These are phyloP conservation scores for Lanistes nyassanus DNA, from an alignment of 1,140 invertebrate species.

Conservation along the genomic window DNA sequence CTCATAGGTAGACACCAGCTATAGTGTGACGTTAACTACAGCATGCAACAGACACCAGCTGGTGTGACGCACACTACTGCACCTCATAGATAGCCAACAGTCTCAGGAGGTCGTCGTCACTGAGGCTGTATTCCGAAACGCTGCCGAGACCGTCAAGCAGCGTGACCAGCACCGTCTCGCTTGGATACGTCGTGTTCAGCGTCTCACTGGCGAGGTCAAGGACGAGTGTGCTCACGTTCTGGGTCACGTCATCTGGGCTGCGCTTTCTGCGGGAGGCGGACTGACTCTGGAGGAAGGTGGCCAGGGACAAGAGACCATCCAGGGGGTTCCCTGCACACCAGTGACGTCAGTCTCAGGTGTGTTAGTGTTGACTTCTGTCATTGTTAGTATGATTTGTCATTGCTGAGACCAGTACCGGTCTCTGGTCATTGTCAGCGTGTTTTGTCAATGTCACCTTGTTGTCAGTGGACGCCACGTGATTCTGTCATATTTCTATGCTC, in stretches of 20 bases:
- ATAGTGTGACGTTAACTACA: too few relatives aligned
- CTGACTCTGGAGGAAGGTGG: slow-evolving; percentile 19
- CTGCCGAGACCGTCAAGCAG: neutral
- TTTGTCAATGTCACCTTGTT: too few relatives aligned
- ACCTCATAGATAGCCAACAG: neutral
- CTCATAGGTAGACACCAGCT: too few relatives aligned
- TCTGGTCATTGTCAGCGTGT: too few relatives aligned
- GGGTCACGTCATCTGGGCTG: slow-evolving; percentile 68
- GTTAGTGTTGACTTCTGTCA: too few relatives aligned
- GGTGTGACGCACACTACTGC: neutral
- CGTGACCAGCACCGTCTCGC: neutral
- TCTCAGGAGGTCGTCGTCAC: neutral
- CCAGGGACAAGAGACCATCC: slow-evolving; percentile 26
- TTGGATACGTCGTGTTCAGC: neutral
- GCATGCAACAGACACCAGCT: too few relatives aligned
- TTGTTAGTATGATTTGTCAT: too few relatives aligned
- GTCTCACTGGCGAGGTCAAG: slow-evolving; percentile 77
- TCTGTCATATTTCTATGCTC: too few relatives aligned
- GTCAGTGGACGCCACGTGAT: too few relatives aligned
- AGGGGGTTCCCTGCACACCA: neutral
- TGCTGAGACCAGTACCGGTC: too few relatives aligned
- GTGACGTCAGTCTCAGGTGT: too few relatives aligned
- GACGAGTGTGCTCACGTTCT: slow-evolving; percentile 90
- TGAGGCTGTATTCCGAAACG: neutral
- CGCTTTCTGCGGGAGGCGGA: neutral